Conservation (phyloP, 2,113 vertebrate genomes). For the Siniperca chuatsi region DNA sequence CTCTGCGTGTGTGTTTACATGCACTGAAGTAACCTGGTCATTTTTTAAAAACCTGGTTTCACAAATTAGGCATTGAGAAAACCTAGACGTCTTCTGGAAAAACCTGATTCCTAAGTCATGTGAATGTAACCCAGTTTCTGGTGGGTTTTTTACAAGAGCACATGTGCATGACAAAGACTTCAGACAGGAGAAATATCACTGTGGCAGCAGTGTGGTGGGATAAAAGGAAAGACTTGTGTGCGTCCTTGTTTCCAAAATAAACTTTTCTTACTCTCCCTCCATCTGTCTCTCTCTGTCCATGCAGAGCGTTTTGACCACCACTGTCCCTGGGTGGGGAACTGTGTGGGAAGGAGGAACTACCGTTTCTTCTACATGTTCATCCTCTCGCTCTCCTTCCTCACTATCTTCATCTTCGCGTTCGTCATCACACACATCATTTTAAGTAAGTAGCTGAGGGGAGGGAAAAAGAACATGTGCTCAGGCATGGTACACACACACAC, state of each 20-base stretch:
- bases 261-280: not conserved
- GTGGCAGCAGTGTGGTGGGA: not conserved
- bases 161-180: not conserved
- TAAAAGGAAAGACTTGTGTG: not conserved
- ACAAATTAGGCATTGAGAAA: not conserved
- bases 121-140: not conserved
- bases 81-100: not conserved
- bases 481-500: conserved; percentile 1
- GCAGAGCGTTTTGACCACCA: conserved; percentile 99
- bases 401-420: conserved; percentile 99
- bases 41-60: conserved; percentile 1
- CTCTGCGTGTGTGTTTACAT: conserved; percentile 3
- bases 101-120: not conserved
- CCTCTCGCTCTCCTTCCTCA: conserved; percentile 99
- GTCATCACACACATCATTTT: conserved; percentile 98
- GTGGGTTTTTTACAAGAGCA: not conserved
- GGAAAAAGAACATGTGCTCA: not conserved
- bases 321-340: conserved; percentile 99
- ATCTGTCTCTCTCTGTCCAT: conserved; percentile 56
- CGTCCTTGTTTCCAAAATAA: conserved; percentile 20
- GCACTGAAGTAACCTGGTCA: conserved; percentile 24
- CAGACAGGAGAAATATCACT: not conserved
- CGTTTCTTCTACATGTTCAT: conserved; percentile 99
- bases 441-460: conserved; percentile 88
- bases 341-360: conserved; percentile 99